These are phyloP conservation scores for Plebejus anna DNA, from an alignment of 2,888 invertebrate genomes.

Conservation along the genomic window DNA sequence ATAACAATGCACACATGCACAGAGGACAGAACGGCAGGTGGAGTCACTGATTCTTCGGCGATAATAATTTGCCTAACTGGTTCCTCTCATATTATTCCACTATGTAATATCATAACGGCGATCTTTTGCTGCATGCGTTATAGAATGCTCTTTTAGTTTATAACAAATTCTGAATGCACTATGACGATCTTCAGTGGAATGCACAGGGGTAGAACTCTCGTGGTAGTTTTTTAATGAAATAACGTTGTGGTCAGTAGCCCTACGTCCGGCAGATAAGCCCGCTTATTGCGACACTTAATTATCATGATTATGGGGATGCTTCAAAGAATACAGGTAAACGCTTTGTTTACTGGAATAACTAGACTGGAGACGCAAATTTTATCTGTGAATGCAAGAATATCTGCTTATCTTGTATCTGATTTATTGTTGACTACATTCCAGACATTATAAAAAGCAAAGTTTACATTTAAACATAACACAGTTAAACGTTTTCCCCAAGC, in stretches of 20 bases:
- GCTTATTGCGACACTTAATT: constrained; percentile 66
- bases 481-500: too few relatives aligned
- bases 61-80: constrained; percentile 77
- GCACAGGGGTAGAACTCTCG: constrained; percentile 1
- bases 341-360: constrained; percentile 35
- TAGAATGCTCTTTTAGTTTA: constrained; percentile 41
- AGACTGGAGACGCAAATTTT: constrained; percentile 10
- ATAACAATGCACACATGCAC: constrained; percentile 47
- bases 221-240: constrained; percentile 41
- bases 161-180: not conserved
- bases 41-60: constrained; percentile 66
- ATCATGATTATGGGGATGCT: constrained; percentile 65
- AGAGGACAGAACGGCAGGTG: constrained; percentile 65
- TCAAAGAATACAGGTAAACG: constrained; percentile 51
- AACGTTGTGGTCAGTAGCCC: constrained; percentile 56
- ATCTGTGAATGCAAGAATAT: not conserved
- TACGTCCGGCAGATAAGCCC: constrained; percentile 58
- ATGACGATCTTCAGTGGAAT: constrained; percentile 34
- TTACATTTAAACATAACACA: not conserved
- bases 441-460: not conserved
- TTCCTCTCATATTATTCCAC: constrained; percentile 55
- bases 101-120: constrained; percentile 36
- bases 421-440: not conserved
- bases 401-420: not conserved
- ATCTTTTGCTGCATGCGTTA: constrained; percentile 26